Evolutionary conservation across 1,140 invertebrate genomes (phyloP).

Genomic region (Bombus vancouverensis): DNA sequence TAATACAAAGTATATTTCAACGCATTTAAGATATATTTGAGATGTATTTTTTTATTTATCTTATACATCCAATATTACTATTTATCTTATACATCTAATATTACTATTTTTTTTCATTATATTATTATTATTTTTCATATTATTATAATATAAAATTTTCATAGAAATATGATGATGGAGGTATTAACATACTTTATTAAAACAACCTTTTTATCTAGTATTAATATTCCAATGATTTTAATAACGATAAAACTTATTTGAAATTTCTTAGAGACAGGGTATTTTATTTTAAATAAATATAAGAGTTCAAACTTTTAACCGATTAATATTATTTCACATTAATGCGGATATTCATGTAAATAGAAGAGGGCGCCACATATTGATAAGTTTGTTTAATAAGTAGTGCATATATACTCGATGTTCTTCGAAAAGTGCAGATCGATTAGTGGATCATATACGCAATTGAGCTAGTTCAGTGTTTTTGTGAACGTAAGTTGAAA

Average conservation of each 20-base stretch:
- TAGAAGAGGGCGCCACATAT: conserved; percentile 14
- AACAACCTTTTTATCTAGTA: not conserved
- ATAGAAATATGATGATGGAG: not conserved
- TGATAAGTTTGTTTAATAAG: conserved; percentile 11
- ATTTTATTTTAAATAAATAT: not conserved
- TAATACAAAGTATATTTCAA: not conserved
- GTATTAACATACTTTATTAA: not conserved
- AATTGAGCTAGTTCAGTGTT: conserved; percentile 35
- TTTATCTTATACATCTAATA: not conserved
- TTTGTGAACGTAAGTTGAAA: conserved; percentile 28
- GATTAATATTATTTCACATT: not conserved
- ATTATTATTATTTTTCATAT: not conserved
- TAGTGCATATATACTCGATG: conserved; percentile 22
- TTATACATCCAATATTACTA: not conserved
- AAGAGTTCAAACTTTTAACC: not conserved
- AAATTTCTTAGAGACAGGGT: not conserved
- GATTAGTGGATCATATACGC: conserved; percentile 32
- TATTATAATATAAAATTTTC: not conserved
- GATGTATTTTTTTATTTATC: not conserved
- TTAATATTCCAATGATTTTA: not conserved
- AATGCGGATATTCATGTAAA: conserved; percentile 4
- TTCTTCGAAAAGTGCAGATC: conserved; percentile 28
- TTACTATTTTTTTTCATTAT: too few relatives aligned
- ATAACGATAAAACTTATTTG: not conserved
- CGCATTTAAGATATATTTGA: not conserved